Conservation (phyloP, 2,797 vertebrate genomes). For the Propithecus deckenii region DNA sequence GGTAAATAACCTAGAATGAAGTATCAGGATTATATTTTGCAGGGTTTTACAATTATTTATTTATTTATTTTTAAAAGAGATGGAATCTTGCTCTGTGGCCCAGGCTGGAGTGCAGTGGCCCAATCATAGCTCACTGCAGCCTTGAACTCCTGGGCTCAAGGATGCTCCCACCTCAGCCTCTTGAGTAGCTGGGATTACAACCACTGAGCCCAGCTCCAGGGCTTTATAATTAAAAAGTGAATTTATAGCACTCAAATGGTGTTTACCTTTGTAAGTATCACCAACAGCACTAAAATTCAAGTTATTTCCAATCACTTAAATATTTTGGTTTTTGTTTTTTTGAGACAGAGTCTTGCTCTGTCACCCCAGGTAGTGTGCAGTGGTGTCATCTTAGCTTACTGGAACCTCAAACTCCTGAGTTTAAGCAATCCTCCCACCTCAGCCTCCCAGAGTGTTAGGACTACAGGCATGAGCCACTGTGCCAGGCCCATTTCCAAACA, state of each 20-base stretch:
- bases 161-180: background rate
- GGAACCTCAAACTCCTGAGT: background rate
- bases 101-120: background rate
- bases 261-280: background rate
- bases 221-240: background rate
- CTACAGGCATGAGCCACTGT: background rate
- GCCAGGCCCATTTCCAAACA: too few relatives aligned
- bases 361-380: background rate
- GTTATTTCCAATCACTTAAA: conserved; percentile 32
- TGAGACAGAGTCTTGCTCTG: background rate
- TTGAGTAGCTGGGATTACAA: background rate
- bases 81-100: background rate
- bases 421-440: background rate
- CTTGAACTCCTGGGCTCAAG: background rate
- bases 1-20: background rate
- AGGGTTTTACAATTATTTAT: background rate
- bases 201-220: background rate
- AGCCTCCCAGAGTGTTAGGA: background rate
- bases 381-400: background rate
- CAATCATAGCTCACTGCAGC: background rate
- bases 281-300: conserved; percentile 9
- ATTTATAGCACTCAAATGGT: conserved; percentile 15
- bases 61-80: background rate
- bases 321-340: background rate
- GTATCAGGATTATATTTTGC: background rate